A percentile compares a stretch with the other conserved stretches of the same genome.
Conservation (phyloP, 2,888 invertebrate species). For the Drosophila lutescens region DNA sequence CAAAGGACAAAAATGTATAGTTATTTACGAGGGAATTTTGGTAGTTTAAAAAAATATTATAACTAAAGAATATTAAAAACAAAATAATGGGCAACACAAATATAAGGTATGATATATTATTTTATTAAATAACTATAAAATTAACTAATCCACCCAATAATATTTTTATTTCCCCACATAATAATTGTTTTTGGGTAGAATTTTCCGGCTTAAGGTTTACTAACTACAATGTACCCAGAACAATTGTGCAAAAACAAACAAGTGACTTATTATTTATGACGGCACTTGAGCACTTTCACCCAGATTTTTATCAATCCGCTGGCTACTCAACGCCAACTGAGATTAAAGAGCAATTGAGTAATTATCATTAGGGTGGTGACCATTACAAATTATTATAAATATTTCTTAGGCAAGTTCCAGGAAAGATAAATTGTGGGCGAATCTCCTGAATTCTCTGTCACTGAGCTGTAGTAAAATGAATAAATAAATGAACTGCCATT, state of each 20-base stretch:
- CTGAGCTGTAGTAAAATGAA: neutral
- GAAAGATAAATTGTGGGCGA: constrained; percentile 14
- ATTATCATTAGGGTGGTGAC: constrained; percentile 18
- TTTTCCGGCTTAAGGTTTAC: constrained; percentile 2
- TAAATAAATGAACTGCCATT: constrained; percentile 29
- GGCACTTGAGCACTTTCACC: constrained; percentile 40
- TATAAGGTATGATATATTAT: no score
- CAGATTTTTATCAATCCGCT: constrained; percentile 41
- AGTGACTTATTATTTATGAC: constrained; percentile 35
- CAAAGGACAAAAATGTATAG: no score
- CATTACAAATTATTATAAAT: constrained; percentile 4
- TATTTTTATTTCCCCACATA: no score
- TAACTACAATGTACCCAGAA: constrained; percentile 11
- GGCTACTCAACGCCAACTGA: constrained; percentile 18
- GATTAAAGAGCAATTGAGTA: constrained; percentile 40
- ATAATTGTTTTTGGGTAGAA: neutral
- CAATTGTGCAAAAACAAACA: constrained; percentile 14
- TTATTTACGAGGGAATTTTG: no score
- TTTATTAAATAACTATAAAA: no score
- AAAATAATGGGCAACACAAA: no score
- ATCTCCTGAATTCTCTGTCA: constrained; percentile 3
- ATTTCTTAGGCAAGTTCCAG: constrained; percentile 12
- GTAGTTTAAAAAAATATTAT: no score
- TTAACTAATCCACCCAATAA: no score
- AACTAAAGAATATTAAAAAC: no score